Base-by-base conservation (phyloP, 2,113 vertebrate species). In the Colistium nudipinnis region DNA sequence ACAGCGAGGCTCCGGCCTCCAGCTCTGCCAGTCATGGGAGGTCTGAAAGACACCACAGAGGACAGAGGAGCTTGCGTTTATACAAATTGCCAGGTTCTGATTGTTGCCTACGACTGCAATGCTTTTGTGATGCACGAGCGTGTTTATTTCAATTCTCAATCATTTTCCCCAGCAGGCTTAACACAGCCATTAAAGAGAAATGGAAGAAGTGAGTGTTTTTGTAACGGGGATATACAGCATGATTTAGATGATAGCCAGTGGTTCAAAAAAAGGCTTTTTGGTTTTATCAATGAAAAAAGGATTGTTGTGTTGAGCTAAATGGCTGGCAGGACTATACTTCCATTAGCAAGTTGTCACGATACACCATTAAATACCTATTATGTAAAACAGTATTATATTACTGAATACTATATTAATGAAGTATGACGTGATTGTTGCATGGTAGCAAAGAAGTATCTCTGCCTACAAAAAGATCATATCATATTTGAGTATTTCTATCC, bases 11-110 rank as follows among this genome's bases (percentile, higher is more conserved):
- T 47, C 11, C 13, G 1, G 53, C 71, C 51, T 63, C 59, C 70
- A 66, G 36, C 78, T 49, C 52, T 80, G 75, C 73, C 74, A 80
- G 56, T 70, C 28, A 51, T 28, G 25, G 54, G 67, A 72, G 55
- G 70, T 69, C 83, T 81, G 36, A 71, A 8, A 74, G 49, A 70
- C 68, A 62, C 75, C 76, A 27, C 62, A 70, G 35, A 57, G 57
- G 30, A 75, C 43, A 51, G 62, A 63, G 52, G 53, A 55, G 62
- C 70, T 67, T 14, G 60, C 11, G 11, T 62, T 68, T 66, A 52
- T 20, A 38, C 57, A 79, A 76, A 80, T 77, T 55, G 27, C 62
- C 24, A 61, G 57, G 52, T 49, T 73, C 35, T 38, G 51, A 35
- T 3, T 69, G 63, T 70, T 61, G 44, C 61, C 35, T 59, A 33